These are phyloP conservation scores for Struthio camelus DNA, from an alignment of 2,113 vertebrate species.

Conservation along the genomic window DNA sequence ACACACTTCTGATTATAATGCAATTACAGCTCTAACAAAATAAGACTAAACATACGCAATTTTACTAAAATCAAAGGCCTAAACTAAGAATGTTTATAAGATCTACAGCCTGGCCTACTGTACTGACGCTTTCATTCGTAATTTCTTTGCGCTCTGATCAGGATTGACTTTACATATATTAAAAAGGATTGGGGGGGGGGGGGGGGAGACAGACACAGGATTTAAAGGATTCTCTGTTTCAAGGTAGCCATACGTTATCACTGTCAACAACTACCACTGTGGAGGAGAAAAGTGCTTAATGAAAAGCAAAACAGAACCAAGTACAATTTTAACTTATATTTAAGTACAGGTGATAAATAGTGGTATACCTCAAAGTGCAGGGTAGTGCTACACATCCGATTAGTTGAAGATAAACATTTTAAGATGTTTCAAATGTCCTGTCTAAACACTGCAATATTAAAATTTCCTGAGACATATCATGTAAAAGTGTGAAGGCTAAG, in stretches of 20 bases:
- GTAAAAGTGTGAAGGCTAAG: neutral
- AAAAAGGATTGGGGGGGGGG: neutral
- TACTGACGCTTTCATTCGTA: neutral
- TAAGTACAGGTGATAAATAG: neutral
- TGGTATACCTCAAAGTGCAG: neutral
- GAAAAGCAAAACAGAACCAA: neutral
- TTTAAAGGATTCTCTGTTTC: neutral
- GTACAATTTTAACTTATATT: neutral
- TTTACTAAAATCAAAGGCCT: neutral
- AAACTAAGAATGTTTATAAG: neutral
- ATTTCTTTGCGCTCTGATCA: neutral
- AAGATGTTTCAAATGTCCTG: neutral
- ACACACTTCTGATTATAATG: neutral
- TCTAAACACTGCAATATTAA: neutral
- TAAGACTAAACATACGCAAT: neutral
- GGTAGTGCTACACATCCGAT: neutral
- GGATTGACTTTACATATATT: neutral
- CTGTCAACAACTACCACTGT: neutral
- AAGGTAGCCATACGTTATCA: neutral
- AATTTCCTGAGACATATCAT: neutral
- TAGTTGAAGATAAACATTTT: neutral
- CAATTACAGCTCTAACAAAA: neutral
- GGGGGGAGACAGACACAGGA: too few species aligned
- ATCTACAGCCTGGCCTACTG: neutral
- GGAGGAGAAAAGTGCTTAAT: neutral